A percentile compares a stretch with the other conserved stretches of the same genome.
These are phyloP conservation scores for Corythaeola cristata DNA, from an alignment of 2,113 vertebrate species.

Conservation along the genomic window DNA sequence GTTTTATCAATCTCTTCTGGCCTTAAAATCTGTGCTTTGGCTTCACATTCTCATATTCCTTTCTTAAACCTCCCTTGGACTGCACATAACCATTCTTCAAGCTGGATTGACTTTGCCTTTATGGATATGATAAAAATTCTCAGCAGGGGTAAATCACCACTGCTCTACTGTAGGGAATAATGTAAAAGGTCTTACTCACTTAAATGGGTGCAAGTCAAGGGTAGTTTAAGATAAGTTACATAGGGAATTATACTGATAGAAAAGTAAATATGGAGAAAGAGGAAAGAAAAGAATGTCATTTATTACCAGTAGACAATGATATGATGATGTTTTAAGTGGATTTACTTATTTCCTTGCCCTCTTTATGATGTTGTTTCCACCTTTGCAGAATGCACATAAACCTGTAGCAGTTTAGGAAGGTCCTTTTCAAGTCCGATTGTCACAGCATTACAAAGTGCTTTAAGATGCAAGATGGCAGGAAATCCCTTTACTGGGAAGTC, in stretches of 20 bases:
- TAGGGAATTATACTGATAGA: background rate
- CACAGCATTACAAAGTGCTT: background rate
- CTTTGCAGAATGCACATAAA: background rate
- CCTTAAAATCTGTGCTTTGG: conserved; percentile 3
- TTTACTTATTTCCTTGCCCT: background rate
- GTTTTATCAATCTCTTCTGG: background rate
- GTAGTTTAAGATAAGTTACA: background rate
- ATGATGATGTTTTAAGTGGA: background rate
- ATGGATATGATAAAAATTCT: background rate
- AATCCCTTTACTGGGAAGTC: background rate
- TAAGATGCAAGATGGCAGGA: background rate
- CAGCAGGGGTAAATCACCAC: background rate
- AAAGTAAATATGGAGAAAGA: background rate
- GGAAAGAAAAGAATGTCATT: background rate
- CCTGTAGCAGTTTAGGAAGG: background rate
- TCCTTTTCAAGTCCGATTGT: background rate
- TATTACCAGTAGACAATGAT: background rate
- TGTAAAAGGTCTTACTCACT: background rate
- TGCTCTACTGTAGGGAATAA: background rate
- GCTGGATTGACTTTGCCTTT: background rate
- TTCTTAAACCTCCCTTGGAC: background rate
- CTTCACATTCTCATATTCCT: background rate
- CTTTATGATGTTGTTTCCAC: background rate
- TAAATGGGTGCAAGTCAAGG: background rate
- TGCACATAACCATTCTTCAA: background rate